A percentile compares a stretch with the other conserved stretches of the same genome.
Evolutionary conservation across 2,888 invertebrate genomes (phyloP).

Genomic region (Nomada hirtipes): DNA sequence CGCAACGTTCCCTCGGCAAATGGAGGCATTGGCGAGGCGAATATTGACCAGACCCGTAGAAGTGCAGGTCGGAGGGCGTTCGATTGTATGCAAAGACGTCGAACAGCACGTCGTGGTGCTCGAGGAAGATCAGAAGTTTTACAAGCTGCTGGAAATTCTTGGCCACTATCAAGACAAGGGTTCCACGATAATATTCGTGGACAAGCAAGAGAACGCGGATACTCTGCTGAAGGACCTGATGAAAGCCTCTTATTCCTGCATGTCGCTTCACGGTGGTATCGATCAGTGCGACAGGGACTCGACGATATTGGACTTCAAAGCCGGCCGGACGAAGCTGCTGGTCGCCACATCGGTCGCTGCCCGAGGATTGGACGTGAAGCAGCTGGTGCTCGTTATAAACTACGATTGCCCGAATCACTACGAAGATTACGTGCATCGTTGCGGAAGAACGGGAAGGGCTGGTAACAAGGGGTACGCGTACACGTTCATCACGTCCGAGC

Average conservation of each 20-base stretch:
- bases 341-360: slow-evolving; percentile 99
- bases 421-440: slow-evolving; percentile 99
- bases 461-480: slow-evolving; percentile 98
- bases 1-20: slow-evolving; percentile 99
- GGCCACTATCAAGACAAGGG: slow-evolving; percentile 97
- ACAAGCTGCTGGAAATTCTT: slow-evolving; percentile 98
- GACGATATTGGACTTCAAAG: slow-evolving; percentile 98
- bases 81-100: slow-evolving; percentile 98
- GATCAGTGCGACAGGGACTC: slow-evolving; percentile 99
- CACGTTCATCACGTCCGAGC: slow-evolving; percentile 98
- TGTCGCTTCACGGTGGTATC: slow-evolving; percentile 99
- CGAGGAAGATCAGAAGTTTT: slow-evolving; percentile 98
- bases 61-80: slow-evolving; percentile 98
- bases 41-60: slow-evolving; percentile 98
- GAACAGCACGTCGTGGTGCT: slow-evolving; percentile 97
- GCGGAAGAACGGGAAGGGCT: slow-evolving; percentile 95
- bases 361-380: slow-evolving; percentile 99
- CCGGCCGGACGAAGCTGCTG: slow-evolving; percentile 95
- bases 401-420: slow-evolving; percentile 99
- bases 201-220: slow-evolving; percentile 99
- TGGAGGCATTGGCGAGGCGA: slow-evolving; percentile 98
- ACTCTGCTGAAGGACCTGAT: slow-evolving; percentile 96
- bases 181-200: slow-evolving; percentile 98
- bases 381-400: slow-evolving; percentile 98
- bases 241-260: slow-evolving; percentile 98